A percentile compares a stretch with the other conserved stretches of the same genome.
Conservation (phyloP, 2,888 invertebrate genomes). For the Drosophila emarginata region DNA sequence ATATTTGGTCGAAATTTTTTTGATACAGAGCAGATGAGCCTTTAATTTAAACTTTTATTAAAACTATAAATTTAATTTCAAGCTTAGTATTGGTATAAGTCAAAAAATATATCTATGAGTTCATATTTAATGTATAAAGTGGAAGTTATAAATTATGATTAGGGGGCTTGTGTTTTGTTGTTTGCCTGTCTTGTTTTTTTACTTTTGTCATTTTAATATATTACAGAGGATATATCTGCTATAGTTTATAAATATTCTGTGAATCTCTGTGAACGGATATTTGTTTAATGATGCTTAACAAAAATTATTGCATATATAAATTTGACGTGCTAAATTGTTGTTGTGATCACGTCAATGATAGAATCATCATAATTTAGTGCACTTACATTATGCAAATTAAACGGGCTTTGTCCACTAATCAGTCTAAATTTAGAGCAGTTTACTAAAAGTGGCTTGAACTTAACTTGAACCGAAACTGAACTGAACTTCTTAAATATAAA, state of each 20-base stretch:
- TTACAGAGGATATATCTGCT: background rate
- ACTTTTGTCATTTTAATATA: background rate
- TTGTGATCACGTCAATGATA: background rate
- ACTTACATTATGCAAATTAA: constrained; percentile 48
- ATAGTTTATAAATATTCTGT: background rate
- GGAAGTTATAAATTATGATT: background rate
- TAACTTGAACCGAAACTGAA: constrained; percentile 43
- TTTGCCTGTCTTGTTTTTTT: too few species aligned
- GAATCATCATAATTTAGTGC: constrained; percentile 45
- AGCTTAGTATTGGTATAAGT: too few species aligned
- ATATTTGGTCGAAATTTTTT: background rate
- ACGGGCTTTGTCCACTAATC: constrained; percentile 33
- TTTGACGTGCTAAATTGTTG: background rate
- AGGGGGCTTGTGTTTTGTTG: background rate
- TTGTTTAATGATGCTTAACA: background rate
- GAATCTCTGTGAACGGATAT: background rate
- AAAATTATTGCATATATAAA: background rate
- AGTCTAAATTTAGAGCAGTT: constrained; percentile 39
- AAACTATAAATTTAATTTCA: too few species aligned
- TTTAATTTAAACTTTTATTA: too few species aligned
- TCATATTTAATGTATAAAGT: background rate
- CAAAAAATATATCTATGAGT: too few species aligned
- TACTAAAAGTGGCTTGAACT: constrained; percentile 13
- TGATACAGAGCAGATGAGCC: too few species aligned
- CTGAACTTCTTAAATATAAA: constrained; percentile 69